phyloP scores from a whole-genome alignment of 2,888 invertebrate species.

The Diarsia dahlii region DNA sequence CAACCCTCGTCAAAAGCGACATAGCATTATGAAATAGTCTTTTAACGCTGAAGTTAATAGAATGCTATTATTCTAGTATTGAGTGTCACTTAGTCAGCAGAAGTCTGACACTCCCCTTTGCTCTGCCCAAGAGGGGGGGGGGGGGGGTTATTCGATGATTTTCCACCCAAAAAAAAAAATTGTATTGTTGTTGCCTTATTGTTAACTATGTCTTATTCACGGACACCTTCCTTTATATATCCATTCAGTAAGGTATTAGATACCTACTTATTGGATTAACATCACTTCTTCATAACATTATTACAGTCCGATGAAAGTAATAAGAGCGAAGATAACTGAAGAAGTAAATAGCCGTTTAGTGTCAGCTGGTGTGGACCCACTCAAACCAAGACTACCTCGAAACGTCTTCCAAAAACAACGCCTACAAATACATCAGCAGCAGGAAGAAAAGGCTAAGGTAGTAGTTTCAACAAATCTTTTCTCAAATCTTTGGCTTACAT shows the following conservation, averaged over 20 bases:
- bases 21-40: background rate
- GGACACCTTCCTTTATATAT: no score
- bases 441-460: conserved; percentile 91
- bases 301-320: conserved; percentile 83
- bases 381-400: conserved; percentile 91
- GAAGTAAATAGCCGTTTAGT: conserved; percentile 90
- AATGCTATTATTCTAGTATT: background rate
- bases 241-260: background rate
- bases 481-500: background rate
- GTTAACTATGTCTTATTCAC: conserved; percentile 1
- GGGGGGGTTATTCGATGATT: no score
- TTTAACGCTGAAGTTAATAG: background rate
- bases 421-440: conserved; percentile 90
- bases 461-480: conserved; percentile 71
- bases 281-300: conserved; percentile 1
- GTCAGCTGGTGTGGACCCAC: conserved; percentile 92
- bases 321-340: conserved; percentile 86
- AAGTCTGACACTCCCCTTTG: no score
- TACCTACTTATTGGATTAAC: background rate
- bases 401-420: conserved; percentile 90
- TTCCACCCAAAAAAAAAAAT: no score
- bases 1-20: background rate
- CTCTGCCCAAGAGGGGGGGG: no score
- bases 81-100: background rate
- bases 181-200: background rate